Percentiles rank a stretch among this genome's conserved stretches.
phyloP scores from a whole-genome alignment of 2,797 vertebrate species.

The Calcarius lapponicus region DNA sequence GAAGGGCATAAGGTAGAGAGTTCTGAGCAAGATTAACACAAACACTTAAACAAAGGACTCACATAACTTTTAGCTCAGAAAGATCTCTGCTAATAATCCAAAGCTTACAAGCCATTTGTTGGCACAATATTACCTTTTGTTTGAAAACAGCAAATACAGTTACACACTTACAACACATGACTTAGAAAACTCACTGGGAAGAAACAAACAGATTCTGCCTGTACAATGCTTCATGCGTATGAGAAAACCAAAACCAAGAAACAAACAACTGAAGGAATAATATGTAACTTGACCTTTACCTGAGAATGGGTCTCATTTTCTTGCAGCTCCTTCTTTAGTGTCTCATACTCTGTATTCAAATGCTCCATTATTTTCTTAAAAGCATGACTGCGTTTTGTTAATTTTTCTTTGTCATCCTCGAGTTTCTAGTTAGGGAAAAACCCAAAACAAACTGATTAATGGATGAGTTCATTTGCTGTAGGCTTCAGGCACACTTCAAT shows the following conservation, averaged over 20 bases:
- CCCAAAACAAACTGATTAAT: neutral
- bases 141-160: neutral
- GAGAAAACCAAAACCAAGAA: neutral
- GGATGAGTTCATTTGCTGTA: neutral
- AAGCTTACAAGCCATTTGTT: neutral
- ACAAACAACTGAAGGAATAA: neutral
- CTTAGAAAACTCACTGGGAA: neutral
- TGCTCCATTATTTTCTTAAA: conserved; percentile 84
- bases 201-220: neutral
- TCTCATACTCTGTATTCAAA: conserved; percentile 80
- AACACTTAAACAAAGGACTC: neutral
- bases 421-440: conserved; percentile 80
- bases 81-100: neutral
- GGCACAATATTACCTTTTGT: neutral
- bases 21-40: neutral
- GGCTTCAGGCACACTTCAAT: neutral
- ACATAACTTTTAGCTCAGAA: neutral
- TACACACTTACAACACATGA: neutral
- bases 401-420: conserved; percentile 82
- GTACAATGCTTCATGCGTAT: neutral
- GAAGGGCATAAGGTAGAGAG: neutral
- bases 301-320: conserved; percentile 94
- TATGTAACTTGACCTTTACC: conserved; percentile 69
- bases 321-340: conserved; percentile 83
- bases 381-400: conserved; percentile 77